Base-by-base conservation (phyloP, 1,140 invertebrate genomes). In the Planococcus citri region DNA sequence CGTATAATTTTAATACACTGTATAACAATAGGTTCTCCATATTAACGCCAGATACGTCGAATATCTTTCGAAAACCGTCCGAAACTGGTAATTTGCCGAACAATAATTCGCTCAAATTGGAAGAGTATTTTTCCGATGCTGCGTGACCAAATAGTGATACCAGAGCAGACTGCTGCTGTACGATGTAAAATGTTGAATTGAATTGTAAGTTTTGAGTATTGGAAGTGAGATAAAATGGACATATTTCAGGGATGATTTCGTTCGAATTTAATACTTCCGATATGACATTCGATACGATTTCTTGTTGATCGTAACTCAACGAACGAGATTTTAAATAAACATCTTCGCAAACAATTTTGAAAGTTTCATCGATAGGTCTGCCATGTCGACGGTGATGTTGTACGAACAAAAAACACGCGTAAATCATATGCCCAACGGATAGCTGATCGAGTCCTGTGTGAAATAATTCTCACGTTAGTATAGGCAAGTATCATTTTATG, bases 281-380 rank as follows among this genome's bases (percentile, higher is more conserved):
- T 41, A 69, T 33, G 4, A 57, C 60, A 57, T 33, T 61, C 27
- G 8, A 6, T 2, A 57, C 29, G 61, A 17, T 73, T 73, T 73
- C 80, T 17, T 75, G 77, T 33, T 74, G 72, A 0, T 70, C 20
- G 25, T 77, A 73, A 20, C 71, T 74, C 37, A 81, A 77, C 41
- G 80, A 80, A 73, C 83, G 80, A 0, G 83, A 82, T 75, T 85
- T 87, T 21, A 88, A 80, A 74, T 90, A 91, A 25, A 89, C 83
- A 74, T 90, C 88, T 0, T 80, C 76, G 73, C 86, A 86, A 51
- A 83, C 81, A 27, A 81, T 81, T 10, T 76, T 73, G 70, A 89
- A 78, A 2, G 86, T 82, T 51, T 80, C 78, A 4, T 73, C 72
- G 24, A 80, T 73, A 8, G 80, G 73, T 67, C 85, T 81, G 1